These are phyloP conservation scores for Hydrolagus colliei DNA, from an alignment of 2,797 vertebrate species.

Conservation along the genomic window DNA sequence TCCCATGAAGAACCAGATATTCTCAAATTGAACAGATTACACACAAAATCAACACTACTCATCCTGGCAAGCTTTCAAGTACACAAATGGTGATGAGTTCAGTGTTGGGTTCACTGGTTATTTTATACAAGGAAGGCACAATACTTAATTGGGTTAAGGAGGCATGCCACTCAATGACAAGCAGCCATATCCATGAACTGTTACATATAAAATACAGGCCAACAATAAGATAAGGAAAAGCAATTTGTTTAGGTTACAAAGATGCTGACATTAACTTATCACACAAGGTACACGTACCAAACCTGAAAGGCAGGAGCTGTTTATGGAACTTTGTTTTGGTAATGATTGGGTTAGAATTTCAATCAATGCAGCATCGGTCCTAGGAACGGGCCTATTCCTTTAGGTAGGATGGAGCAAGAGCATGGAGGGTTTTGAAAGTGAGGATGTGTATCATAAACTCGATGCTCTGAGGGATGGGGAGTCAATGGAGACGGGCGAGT, in stretches of 20 bases:
- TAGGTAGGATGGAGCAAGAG: no score
- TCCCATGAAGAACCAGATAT: background rate
- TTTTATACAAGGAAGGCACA: background rate
- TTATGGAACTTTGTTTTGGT: background rate
- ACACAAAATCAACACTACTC: background rate
- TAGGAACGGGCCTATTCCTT: background rate
- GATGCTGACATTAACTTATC: background rate
- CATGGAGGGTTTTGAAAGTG: no score
- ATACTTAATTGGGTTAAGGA: background rate
- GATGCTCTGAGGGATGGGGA: no score
- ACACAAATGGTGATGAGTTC: background rate
- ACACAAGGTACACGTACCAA: background rate
- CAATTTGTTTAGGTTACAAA: background rate
- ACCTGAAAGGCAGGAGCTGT: background rate
- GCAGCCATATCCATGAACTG: background rate
- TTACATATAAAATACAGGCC: background rate
- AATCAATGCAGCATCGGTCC: background rate
- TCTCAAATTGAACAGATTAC: background rate
- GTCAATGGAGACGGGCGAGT: no score
- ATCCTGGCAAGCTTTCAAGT: background rate
- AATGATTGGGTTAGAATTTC: background rate
- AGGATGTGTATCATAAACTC: no score
- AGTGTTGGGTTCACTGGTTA: no score
- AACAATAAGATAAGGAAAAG: background rate
- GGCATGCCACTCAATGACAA: background rate